These are phyloP conservation scores for Bos taurus DNA, from an alignment of 2,113 vertebrate genomes.

Conservation along the genomic window DNA sequence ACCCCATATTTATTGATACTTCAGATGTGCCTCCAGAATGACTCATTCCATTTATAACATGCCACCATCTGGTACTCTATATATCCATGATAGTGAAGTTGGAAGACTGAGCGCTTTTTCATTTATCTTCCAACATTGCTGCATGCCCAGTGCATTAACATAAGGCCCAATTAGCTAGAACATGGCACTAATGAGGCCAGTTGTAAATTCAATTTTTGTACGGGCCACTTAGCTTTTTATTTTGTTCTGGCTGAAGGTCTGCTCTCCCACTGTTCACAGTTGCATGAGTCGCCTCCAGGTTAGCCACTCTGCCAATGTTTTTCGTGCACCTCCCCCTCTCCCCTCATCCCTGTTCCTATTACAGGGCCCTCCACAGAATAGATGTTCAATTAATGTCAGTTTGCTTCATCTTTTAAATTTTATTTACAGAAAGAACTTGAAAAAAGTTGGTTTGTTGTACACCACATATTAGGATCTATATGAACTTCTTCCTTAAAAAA, in stretches of 20 bases:
- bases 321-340: accelerated
- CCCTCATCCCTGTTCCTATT: accelerated
- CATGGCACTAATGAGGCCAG: neutral
- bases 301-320: neutral
- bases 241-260: neutral
- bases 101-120: neutral
- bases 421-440: neutral
- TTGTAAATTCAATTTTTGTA: constrained; percentile 12
- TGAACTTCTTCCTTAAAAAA: neutral
- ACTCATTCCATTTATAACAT: neutral
- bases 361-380: neutral
- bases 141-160: neutral
- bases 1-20: neutral
- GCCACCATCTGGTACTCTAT: neutral
- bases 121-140: neutral
- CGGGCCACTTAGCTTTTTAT: neutral
- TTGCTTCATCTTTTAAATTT: neutral
- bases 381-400: neutral
- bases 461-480: neutral
- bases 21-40: neutral
- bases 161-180: neutral
- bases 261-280: neutral
- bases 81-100: neutral
- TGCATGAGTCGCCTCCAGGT: neutral
- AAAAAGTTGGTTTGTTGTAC: neutral